These are phyloP conservation scores for Gambelia wislizenii DNA, from an alignment of 2,797 vertebrate species.

Conservation along the genomic window DNA sequence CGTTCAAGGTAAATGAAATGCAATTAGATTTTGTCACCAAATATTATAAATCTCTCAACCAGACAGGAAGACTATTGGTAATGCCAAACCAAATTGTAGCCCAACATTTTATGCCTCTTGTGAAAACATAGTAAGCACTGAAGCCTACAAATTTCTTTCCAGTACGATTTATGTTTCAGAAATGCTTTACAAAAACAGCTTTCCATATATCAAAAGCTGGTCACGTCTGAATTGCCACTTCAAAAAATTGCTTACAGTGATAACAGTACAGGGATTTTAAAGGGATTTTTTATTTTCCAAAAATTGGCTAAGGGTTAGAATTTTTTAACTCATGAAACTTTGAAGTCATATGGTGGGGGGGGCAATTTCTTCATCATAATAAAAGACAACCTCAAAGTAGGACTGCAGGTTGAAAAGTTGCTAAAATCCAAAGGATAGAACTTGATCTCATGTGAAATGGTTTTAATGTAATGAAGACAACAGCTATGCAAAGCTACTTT, in stretches of 20 bases:
- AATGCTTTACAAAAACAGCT: background rate
- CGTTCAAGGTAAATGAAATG: background rate
- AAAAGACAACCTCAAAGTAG: background rate
- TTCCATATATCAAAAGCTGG: background rate
- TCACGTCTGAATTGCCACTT: background rate
- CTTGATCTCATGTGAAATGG: background rate
- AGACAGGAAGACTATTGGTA: background rate
- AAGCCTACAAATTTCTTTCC: background rate
- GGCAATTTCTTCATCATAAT: background rate
- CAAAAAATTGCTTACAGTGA: background rate
- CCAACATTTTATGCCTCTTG: conserved; percentile 1
- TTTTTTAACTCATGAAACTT: conserved; percentile 7
- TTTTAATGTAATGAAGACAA: too few relatives aligned
- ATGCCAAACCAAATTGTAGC: background rate
- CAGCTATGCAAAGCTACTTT: too few relatives aligned
- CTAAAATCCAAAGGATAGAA: conserved; percentile 13
- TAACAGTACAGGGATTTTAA: background rate
- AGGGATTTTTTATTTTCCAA: background rate
- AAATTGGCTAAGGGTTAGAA: background rate
- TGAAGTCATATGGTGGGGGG: background rate
- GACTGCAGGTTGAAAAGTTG: background rate
- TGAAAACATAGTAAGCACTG: background rate
- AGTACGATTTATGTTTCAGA: conserved; percentile 2
- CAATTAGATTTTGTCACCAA: background rate
- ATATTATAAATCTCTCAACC: background rate